These are phyloP conservation scores for Premnoplex brunnescens DNA, from an alignment of 2,797 vertebrate species.

Conservation along the genomic window DNA sequence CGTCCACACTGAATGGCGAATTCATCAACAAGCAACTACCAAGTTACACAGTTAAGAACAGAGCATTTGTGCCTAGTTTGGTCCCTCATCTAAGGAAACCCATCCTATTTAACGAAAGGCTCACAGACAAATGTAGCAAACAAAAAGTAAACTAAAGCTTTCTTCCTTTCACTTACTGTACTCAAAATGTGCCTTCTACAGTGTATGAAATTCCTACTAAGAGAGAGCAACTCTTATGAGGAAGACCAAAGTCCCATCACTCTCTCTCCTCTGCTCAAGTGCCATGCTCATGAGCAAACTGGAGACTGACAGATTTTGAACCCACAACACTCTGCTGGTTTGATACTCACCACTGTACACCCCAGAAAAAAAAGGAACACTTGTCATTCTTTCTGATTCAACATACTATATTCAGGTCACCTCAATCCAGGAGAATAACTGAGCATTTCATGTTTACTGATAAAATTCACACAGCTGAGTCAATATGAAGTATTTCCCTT, in stretches of 20 bases:
- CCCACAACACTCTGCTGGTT: background rate
- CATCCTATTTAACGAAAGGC: background rate
- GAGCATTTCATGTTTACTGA: background rate
- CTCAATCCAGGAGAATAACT: background rate
- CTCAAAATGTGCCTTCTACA: background rate
- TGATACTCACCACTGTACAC: background rate
- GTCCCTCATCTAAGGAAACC: background rate
- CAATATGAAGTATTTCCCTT: background rate
- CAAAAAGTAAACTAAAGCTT: background rate
- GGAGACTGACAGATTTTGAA: background rate
- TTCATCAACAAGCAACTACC: background rate
- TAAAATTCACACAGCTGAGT: background rate
- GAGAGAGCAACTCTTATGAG: background rate
- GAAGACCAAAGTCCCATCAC: background rate
- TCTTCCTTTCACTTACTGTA: background rate
- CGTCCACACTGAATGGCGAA: background rate
- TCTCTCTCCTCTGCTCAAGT: background rate
- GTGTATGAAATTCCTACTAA: background rate
- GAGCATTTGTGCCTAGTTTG: background rate
- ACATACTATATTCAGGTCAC: background rate
- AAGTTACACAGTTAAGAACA: background rate
- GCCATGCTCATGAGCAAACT: background rate
- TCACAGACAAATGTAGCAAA: background rate
- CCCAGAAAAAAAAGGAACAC: background rate
- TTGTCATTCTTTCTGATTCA: background rate